Percentiles rank a stretch among this genome's conserved stretches.
phyloP scores from a whole-genome alignment of 1,140 invertebrate genomes.

The Camponotus pennsylvanicus region DNA sequence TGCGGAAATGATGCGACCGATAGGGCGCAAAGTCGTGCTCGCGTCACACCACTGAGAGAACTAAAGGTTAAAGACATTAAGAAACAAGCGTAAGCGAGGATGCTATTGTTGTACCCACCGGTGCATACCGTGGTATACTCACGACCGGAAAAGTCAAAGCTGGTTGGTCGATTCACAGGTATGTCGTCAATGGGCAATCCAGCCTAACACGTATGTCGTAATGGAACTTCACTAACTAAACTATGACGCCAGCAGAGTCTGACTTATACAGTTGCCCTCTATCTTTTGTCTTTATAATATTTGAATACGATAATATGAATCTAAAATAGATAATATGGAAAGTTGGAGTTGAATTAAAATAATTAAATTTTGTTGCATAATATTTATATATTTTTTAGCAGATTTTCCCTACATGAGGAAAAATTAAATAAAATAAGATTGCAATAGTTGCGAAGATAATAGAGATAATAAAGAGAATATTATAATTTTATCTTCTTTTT shows the following conservation, averaged over 20 bases:
- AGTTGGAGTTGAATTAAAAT: no score
- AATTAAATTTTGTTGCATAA: no score
- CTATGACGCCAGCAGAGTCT: conserved; percentile 26
- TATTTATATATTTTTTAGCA: neutral
- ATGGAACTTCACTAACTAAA: neutral
- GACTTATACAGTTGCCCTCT: conserved; percentile 18
- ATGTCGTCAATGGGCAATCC: conserved; percentile 48
- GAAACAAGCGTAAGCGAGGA: conserved; percentile 31
- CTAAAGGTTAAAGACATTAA: conserved; percentile 59
- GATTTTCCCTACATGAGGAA: neutral
- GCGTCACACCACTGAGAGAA: conserved; percentile 16
- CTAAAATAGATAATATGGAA: no score
- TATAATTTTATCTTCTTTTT: neutral
- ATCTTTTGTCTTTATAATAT: neutral
- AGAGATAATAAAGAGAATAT: neutral
- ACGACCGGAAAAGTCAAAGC: conserved; percentile 47
- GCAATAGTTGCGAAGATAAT: neutral
- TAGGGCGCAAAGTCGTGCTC: conserved; percentile 20
- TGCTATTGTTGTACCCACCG: conserved; percentile 41
- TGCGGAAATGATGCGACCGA: conserved; percentile 27
- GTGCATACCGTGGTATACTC: neutral
- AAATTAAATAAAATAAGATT: neutral
- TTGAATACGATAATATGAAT: neutral
- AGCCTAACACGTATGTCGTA: neutral
- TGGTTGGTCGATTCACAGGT: conserved; percentile 54